Conservation (phyloP, 2,797 vertebrate genomes). For the Loris lydekkerianus region DNA sequence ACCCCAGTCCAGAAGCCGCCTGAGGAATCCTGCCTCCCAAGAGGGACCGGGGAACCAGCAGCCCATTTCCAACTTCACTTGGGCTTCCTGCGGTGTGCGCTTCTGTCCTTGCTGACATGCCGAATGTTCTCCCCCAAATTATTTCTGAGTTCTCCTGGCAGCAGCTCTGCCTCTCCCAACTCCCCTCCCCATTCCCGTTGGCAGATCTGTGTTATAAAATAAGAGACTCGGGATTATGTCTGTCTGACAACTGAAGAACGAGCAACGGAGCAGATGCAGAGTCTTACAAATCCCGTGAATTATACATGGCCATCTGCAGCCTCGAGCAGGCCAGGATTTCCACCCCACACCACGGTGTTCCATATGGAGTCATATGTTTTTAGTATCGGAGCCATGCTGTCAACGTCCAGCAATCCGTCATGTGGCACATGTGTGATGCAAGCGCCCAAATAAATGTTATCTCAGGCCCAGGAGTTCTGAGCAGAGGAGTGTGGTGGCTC, state of each 20-base stretch:
- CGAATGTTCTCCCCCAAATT: constrained; percentile 63
- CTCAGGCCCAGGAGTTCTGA: constrained; percentile 46
- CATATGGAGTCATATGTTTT: constrained; percentile 85
- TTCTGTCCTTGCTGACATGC: constrained; percentile 66
- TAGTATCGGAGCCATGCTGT: constrained; percentile 73
- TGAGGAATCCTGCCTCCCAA: background rate
- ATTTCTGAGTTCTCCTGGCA: constrained; percentile 78
- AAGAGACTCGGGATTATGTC: constrained; percentile 79
- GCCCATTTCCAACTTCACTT: background rate
- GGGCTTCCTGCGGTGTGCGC: constrained; percentile 57
- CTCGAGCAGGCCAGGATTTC: constrained; percentile 74
- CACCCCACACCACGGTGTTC: constrained; percentile 67
- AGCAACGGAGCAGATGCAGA: constrained; percentile 85
- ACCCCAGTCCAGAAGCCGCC: background rate
- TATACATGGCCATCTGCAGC: constrained; percentile 85
- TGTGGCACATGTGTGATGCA: constrained; percentile 71
- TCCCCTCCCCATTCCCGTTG: constrained; percentile 62
- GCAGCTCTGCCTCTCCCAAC: background rate
- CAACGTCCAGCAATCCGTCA: constrained; percentile 75
- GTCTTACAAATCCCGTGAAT: constrained; percentile 79
- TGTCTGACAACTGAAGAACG: constrained; percentile 83
- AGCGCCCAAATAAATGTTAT: constrained; percentile 63
- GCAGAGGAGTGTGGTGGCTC: background rate
- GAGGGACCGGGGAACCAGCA: constrained; percentile 4
- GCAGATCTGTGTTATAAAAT: constrained; percentile 81